Percentiles rank a stretch among this genome's conserved stretches.
Evolutionary conservation across 2,797 vertebrate species (phyloP).

Genomic region (Microctenopoma lineatum): DNA sequence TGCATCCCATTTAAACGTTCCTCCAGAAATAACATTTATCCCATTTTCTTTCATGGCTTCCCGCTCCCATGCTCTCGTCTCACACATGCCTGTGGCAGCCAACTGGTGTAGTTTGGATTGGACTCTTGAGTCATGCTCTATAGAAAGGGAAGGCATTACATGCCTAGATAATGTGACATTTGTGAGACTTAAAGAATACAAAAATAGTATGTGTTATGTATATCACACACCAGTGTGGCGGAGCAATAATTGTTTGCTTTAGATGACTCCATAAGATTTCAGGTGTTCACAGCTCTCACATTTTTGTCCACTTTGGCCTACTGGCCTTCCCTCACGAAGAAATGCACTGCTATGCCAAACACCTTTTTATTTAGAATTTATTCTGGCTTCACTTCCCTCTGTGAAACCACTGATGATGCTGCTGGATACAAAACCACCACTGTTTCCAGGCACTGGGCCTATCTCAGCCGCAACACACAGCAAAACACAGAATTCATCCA

Average conservation of each 20-base stretch:
- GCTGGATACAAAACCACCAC: constrained; percentile 52
- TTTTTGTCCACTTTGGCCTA: constrained; percentile 25
- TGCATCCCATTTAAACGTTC: constrained; percentile 81
- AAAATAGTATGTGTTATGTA: constrained; percentile 15
- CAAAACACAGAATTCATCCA: constrained; percentile 63
- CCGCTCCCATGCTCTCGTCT: constrained; percentile 65
- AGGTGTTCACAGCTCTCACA: constrained; percentile 9
- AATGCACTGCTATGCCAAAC: constrained; percentile 51
- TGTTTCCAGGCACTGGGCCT: constrained; percentile 69
- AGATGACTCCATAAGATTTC: constrained; percentile 12
- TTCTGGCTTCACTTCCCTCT: constrained; percentile 49
- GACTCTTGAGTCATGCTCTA: constrained; percentile 28
- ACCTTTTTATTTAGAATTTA: constrained; percentile 58
- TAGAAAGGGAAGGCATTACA: constrained; percentile 45
- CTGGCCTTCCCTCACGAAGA: constrained; percentile 38
- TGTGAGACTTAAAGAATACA: constrained; percentile 12
- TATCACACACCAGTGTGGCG: not conserved
- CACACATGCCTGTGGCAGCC: constrained; percentile 60
- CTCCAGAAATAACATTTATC: constrained; percentile 83
- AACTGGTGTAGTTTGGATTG: constrained; percentile 47
- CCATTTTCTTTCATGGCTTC: constrained; percentile 80
- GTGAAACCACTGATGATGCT: constrained; percentile 47
- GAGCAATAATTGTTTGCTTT: constrained; percentile 6
- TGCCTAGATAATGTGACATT: constrained; percentile 32
- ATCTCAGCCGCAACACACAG: constrained; percentile 67